Percentiles rank a stretch among this genome's conserved stretches.
phyloP scores from a whole-genome alignment of 2,113 vertebrate species.

The Poeciliopsis prolifica region DNA sequence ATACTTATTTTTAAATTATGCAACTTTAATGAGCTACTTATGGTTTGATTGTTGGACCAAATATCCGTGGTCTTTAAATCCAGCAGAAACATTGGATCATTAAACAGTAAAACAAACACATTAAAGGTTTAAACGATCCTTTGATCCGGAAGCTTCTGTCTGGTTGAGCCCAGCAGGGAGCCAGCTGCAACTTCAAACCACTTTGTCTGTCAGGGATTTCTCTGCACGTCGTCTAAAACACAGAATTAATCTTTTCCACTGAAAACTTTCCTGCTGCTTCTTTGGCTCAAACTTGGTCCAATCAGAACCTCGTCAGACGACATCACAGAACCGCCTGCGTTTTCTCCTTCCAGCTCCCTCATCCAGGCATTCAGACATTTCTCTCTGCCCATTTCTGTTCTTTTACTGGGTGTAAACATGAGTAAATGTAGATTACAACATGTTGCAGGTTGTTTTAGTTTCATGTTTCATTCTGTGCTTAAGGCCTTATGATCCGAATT shows the following conservation, averaged over 20 bases:
- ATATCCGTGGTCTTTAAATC: background rate
- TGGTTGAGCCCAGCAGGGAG: conserved; percentile 17
- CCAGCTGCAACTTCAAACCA: conserved; percentile 5
- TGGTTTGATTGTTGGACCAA: background rate
- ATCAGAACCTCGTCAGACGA: no score
- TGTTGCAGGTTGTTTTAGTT: no score
- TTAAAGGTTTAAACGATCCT: conserved; percentile 4
- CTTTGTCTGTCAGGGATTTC: conserved; percentile 1
- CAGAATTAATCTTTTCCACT: background rate
- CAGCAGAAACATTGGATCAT: background rate
- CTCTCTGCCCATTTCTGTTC: background rate
- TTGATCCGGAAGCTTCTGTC: background rate
- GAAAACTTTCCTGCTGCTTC: background rate
- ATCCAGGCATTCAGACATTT: background rate
- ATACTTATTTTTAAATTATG: no score
- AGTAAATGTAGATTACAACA: background rate
- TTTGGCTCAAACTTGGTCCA: background rate
- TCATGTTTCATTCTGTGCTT: no score
- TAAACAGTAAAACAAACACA: background rate
- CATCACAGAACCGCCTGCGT: background rate
- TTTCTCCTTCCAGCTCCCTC: background rate
- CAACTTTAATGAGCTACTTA: no score
- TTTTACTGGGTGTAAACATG: background rate
- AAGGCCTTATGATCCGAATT: no score
- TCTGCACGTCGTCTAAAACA: background rate